Conservation (phyloP, 2,113 vertebrate species). For the Sturnira hondurensis region DNA sequence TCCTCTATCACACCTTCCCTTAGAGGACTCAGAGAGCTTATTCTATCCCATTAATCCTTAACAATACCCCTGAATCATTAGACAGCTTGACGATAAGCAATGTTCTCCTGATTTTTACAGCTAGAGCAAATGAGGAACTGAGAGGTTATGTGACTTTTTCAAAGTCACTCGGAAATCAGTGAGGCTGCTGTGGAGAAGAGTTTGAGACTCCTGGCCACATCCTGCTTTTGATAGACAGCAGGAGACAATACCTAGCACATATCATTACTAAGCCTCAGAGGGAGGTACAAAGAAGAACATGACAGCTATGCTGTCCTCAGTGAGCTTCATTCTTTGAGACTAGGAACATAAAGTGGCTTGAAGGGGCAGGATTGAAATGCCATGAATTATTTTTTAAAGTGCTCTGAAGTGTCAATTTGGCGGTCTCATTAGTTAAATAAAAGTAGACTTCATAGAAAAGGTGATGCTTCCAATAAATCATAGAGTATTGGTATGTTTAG, state of each 20-base stretch:
- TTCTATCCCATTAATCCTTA: slow-evolving; percentile 49
- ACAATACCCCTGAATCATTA: background rate
- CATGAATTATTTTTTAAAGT: background rate
- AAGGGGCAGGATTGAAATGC: background rate
- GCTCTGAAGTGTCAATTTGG: background rate
- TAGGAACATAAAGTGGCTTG: background rate
- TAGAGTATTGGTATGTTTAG: background rate
- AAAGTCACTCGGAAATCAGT: slow-evolving; percentile 26
- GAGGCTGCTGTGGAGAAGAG: background rate
- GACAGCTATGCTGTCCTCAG: background rate
- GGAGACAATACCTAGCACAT: fast-evolving
- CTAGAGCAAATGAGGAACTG: slow-evolving; percentile 26
- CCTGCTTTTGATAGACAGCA: background rate
- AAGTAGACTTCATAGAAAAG: background rate
- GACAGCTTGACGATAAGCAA: background rate
- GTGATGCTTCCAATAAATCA: background rate
- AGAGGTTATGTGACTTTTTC: slow-evolving; percentile 12
- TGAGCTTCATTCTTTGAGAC: background rate
- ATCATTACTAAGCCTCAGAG: background rate
- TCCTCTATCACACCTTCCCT: slow-evolving; percentile 11
- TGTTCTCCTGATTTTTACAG: slow-evolving; percentile 4
- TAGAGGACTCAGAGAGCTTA: slow-evolving; percentile 12
- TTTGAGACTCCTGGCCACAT: background rate
- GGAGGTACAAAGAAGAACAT: background rate
- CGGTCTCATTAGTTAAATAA: background rate